These are phyloP conservation scores for Lepeophtheirus salmonis DNA, from an alignment of 1,140 invertebrate genomes.

Conservation along the genomic window DNA sequence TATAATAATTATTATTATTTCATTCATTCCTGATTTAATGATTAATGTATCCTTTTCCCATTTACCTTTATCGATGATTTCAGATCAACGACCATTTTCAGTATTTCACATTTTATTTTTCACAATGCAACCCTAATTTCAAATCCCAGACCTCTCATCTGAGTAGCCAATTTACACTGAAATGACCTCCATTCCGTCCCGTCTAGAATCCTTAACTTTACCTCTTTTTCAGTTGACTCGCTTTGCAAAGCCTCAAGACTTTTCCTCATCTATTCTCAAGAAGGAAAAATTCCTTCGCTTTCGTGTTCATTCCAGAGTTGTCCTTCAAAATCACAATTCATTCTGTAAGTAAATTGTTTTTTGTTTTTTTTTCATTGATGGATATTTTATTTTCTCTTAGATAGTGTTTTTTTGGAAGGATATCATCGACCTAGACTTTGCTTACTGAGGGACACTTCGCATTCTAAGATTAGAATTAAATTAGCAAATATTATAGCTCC, in stretches of 20 bases:
- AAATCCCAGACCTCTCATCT: no score
- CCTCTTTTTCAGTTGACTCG: not conserved
- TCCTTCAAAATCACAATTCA: no score
- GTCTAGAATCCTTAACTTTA: no score
- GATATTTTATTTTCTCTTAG: not conserved
- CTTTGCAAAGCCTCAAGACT: not conserved
- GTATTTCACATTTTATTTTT: no score
- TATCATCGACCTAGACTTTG: not conserved
- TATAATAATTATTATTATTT: no score
- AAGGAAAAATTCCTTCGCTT: not conserved
- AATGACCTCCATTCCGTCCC: no score
- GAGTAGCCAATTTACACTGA: no score
- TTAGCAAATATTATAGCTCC: not conserved
- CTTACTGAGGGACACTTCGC: not conserved
- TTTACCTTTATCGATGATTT: no score
- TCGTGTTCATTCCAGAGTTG: not conserved
- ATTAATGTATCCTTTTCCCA: no score
- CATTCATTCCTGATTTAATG: no score
- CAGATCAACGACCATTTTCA: no score
- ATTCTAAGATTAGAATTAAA: not conserved
- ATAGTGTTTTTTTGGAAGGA: not conserved
- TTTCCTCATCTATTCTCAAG: not conserved
- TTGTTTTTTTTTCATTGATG: not conserved
- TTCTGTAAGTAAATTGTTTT: not conserved
- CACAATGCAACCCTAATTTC: no score